Percentiles rank a stretch among this genome's conserved stretches.
Evolutionary conservation across 2,113 vertebrate genomes (phyloP).

Genomic region (Narcine bancroftii): DNA sequence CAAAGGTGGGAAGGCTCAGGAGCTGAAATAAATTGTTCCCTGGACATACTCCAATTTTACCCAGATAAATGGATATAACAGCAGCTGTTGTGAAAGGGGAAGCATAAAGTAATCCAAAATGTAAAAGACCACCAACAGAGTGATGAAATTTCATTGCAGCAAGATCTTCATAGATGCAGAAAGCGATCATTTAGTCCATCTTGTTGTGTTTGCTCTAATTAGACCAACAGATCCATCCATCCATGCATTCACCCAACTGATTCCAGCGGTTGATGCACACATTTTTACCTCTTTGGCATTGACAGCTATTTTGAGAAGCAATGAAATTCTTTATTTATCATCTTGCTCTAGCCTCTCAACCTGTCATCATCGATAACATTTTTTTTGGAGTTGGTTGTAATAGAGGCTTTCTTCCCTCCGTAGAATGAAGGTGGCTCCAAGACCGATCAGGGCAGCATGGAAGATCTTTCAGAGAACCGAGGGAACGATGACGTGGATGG

Average conservation of each 20-base stretch:
- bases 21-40: not conserved
- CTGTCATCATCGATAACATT: not conserved
- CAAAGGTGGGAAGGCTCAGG: not conserved
- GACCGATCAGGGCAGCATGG: conserved; percentile 75
- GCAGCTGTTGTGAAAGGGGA: not conserved
- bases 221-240: not conserved
- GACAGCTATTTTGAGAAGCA: not conserved
- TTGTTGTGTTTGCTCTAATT: too few relatives aligned
- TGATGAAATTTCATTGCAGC: not conserved
- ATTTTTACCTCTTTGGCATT: not conserved
- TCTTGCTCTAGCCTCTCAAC: too few relatives aligned
- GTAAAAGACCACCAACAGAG: not conserved
- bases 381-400: not conserved
- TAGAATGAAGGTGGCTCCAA: conserved; percentile 78
- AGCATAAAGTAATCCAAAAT: not conserved
- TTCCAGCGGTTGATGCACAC: not conserved
- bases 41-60: not conserved
- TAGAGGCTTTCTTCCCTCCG: not conserved
- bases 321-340: not conserved
- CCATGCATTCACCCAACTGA: not conserved
- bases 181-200: not conserved
- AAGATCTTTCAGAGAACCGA: conserved; percentile 63
- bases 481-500: conserved; percentile 63
- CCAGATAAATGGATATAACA: not conserved
- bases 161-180: not conserved